Conservation (phyloP, 2,797 vertebrate species). For the Choloepus didactylus region DNA sequence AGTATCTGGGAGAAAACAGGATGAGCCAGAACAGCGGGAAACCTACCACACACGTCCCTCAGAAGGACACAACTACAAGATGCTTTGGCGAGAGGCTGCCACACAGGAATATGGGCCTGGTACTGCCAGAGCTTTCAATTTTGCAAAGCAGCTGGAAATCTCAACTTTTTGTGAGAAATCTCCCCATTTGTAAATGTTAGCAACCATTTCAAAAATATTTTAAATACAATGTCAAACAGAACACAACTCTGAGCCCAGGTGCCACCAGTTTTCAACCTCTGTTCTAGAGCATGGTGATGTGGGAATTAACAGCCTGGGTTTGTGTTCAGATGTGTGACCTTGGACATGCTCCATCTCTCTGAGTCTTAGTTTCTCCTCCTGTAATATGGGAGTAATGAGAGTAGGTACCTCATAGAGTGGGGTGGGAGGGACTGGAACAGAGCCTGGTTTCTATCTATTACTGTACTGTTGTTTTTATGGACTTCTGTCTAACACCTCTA, state of each 20-base stretch:
- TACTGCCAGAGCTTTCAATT: not conserved
- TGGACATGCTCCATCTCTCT: not conserved
- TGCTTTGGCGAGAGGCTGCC: not conserved
- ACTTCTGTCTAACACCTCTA: not conserved
- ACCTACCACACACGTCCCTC: not conserved
- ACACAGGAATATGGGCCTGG: not conserved
- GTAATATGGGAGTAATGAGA: not conserved
- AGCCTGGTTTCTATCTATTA: not conserved
- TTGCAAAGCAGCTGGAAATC: not conserved
- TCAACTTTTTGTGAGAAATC: not conserved
- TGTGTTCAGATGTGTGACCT: not conserved
- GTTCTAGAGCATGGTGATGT: not conserved
- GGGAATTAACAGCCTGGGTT: not conserved
- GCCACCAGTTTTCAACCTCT: not conserved
- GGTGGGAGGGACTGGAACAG: not conserved
- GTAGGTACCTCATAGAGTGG: not conserved
- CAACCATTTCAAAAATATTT: not conserved
- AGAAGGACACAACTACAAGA: not conserved
- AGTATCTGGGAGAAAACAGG: not conserved
- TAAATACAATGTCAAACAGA: not conserved
- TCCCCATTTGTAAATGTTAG: conserved; percentile 17
- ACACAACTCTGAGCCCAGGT: not conserved
- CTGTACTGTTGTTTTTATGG: not conserved
- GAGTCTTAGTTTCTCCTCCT: not conserved
- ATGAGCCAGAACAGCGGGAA: not conserved